Percentiles rank a stretch among this genome's conserved stretches.
Evolutionary conservation across 2,888 invertebrate species (phyloP).

Genomic region (Lycaena phlaeas): DNA sequence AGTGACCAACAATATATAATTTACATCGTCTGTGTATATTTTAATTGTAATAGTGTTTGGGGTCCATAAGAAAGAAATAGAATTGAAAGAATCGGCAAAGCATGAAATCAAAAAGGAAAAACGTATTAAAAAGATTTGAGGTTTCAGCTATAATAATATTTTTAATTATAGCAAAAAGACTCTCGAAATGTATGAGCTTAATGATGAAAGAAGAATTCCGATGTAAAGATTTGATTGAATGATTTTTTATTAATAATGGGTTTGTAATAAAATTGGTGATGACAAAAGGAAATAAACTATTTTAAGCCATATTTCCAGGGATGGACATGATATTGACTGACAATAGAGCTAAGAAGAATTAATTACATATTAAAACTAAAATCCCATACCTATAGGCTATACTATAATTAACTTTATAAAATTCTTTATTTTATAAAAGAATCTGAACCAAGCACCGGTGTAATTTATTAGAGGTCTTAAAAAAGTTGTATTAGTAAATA

Average conservation of each 20-base stretch:
- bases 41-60: constrained; percentile 12
- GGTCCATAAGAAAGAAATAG: constrained; percentile 25
- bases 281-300: not conserved
- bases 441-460: constrained; percentile 11
- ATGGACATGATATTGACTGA: not conserved
- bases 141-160: not conserved
- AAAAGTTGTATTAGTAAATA: constrained; percentile 12
- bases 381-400: no score
- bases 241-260: constrained; percentile 15
- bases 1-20: constrained; percentile 6
- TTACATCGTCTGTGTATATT: constrained; percentile 8
- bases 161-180: constrained; percentile 3
- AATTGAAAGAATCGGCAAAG: constrained; percentile 38
- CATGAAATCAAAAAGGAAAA: constrained; percentile 24
- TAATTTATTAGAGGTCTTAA: not conserved
- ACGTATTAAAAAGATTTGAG: not conserved
- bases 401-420: not conserved
- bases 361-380: not conserved
- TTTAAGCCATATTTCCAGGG: constrained; percentile 1
- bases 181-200: not conserved
- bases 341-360: not conserved
- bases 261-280: not conserved
- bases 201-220: not conserved
- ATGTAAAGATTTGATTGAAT: not conserved
- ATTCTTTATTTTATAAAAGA: not conserved